Base-by-base conservation (phyloP, 2,113 vertebrate species). In the Perccottus glenii region DNA sequence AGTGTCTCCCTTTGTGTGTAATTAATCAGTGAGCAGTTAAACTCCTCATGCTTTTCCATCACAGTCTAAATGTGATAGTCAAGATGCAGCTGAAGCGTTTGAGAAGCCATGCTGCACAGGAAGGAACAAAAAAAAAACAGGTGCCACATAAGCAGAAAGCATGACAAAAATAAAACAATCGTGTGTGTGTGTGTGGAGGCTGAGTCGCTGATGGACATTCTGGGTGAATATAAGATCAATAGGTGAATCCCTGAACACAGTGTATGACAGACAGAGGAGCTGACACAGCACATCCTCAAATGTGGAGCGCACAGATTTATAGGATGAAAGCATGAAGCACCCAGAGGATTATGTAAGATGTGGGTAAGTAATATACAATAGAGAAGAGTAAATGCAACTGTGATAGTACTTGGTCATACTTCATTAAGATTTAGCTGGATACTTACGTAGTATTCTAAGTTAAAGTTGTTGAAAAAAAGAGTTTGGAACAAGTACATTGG, bases 161-260 rank as follows among this genome's bases (percentile, higher is more conserved):
- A 40, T 11, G 60, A 47, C 14, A 52, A 5, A 52, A 55, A 51
- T 45, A 42, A 11, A 49, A n/a, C 42, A 19, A 35, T 3, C 0
- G 45, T 5, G n/a, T 27, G 19, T 27, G 19, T n/a, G n/a, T n/a
- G n/a, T n/a, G n/a, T n/a, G n/a, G 68, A 67, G 51, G 2, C 33
- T 51, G 65, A 84, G 56, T 70, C 65, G 65, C 35, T 60, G 68
- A 78, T 58, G 57, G 57, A 81, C 74, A 68, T 9, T 49, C 56
- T 15, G 36, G 70, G 36, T 63, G 63, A 72, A 77, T 59, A 47
- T 63, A 58, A 58, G 52, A 81, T 83, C 77, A 53, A 81, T 78
- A 73, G 61, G 77, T 79, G 46, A 81, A 83, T 77, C 62, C 44
- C 49, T 64, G 52, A 38, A 55, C 33, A 15, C 67, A 81, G 65